Evolutionary conservation across 1,140 invertebrate genomes (phyloP), one percentile per base, ranked within the genome.

Genomic region (Harlomillsia oculata): DNA sequence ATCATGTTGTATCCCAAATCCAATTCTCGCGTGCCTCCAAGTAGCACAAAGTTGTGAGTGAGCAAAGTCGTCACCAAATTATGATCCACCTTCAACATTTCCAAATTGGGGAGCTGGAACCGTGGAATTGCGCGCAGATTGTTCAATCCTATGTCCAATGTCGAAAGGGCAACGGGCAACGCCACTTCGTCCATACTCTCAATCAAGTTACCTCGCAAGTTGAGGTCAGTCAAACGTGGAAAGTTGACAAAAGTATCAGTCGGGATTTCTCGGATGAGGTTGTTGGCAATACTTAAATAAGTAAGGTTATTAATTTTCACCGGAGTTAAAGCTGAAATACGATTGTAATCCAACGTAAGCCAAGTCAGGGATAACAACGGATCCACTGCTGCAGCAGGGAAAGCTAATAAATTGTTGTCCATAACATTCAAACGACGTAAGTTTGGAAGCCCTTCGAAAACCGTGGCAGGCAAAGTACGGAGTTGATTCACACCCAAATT

Each of bases 251-350:
- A 92, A 2, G 86, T 82, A 29, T 78, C 80, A 0, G 80, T 62
- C 0, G 89, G 87, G 48, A 93, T 75, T 74, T 93, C 88, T 37
- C 87, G 78, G 13, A 94, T 85, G 1, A 92, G 80, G 71, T 94
- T 95, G 57, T 85, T 78, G 0, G 84, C 82, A 16, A 94, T 69
- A 5, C 80, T 79, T 23, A 89, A 68, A 28, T 72, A 75, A n/a
- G 76, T 80, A 1, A 82, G 75, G 53, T 74, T 70, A 48, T 70
- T 60, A 21, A 73, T 63, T n/a, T 66, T 56, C 36, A 60, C 65
- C 37, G 70, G 67, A 0, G 87, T 88, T 5, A 94, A 70, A 2
- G 87, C 88, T 0, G 86, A 84, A 5, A 95, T 85, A 60, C 89
- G 76, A 70, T 95, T 95, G 68, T 83, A 91, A 59, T 89, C 85